A percentile compares a stretch with the other conserved stretches of the same genome.
phyloP scores from a whole-genome alignment of 2,888 invertebrate genomes.

The Lithodes maja region DNA sequence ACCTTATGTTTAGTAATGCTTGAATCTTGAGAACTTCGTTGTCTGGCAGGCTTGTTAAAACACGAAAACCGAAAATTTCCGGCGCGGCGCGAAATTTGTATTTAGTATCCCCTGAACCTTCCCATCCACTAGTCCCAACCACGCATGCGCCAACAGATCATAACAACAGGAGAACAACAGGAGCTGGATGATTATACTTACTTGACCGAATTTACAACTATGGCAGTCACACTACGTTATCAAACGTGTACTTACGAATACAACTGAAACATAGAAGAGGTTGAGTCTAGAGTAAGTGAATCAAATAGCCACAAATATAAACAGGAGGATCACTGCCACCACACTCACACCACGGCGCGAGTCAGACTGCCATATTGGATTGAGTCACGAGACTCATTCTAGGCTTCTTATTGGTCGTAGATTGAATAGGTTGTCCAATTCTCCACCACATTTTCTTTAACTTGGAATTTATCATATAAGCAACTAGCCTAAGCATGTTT shows the following conservation, averaged over 20 bases:
- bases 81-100: no score
- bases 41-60: no score
- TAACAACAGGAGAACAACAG: neutral
- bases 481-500: no score
- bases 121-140: neutral
- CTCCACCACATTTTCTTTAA: constrained; percentile 21
- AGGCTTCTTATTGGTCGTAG: constrained; percentile 5
- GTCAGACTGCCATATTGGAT: constrained; percentile 25
- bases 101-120: neutral
- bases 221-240: neutral
- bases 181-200: neutral
- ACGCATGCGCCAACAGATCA: neutral
- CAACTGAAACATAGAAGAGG: no score
- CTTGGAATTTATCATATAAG: neutral
- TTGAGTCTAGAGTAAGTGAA: neutral
- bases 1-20: no score
- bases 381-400: constrained; percentile 14
- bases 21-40: no score
- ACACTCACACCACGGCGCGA: constrained; percentile 1
- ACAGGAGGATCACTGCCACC: no score
- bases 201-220: neutral
- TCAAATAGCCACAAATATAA: neutral
- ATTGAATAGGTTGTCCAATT: constrained; percentile 19
- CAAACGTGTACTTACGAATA: neutral
- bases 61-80: no score